Evolutionary conservation across 2,113 vertebrate genomes (phyloP), one percentile per base, ranked within the genome.

Genomic region (Mohoua ochrocephala): DNA sequence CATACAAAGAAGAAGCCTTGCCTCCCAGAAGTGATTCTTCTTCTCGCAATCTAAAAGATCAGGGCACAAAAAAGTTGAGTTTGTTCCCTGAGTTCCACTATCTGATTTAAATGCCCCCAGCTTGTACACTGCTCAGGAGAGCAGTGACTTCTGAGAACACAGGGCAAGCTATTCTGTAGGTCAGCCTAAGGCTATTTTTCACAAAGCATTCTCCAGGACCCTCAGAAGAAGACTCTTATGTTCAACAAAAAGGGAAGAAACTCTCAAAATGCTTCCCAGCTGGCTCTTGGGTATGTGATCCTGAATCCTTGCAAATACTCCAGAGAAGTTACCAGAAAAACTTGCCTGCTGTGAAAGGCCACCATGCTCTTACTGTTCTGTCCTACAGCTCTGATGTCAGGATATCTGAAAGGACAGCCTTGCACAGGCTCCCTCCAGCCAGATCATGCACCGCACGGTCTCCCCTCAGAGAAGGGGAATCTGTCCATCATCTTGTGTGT

Each of bases 401-500:
- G 37, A 30, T 52, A 6, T 12, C 53, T 65, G 77, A 49, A 81
- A 78, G 14, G 22, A 47, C 41, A 74, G 10, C 9, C 5, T 52
- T 15, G 5, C 6, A 44, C 11, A 50, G 47, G 10, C 15, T 76
- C 9, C 23, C 26, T 87, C 37, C 54, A 39, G 33, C 11, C 39
- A 59, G 35, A 39, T 27, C 13, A 6, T 30, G 15, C 17, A 41
- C 6, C 1, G 1, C 11, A 21, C 7, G 5, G 6, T 52, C 4
- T 2, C 30, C 13, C 4, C 31, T 67, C n/a, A 70, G 42, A 68
- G 52, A 21, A 63, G 12, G 21, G 26, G 6, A 70, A 18, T 76
- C 27, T 30, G 4, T n/a, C 30, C 28, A 11, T 88, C 13, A 41
- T 50, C 35, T 67, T 14, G 1, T 49, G 19, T 41, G 16, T 79